These are phyloP conservation scores for Plebejus argus DNA, from an alignment of 2,888 invertebrate species.

Conservation along the genomic window DNA sequence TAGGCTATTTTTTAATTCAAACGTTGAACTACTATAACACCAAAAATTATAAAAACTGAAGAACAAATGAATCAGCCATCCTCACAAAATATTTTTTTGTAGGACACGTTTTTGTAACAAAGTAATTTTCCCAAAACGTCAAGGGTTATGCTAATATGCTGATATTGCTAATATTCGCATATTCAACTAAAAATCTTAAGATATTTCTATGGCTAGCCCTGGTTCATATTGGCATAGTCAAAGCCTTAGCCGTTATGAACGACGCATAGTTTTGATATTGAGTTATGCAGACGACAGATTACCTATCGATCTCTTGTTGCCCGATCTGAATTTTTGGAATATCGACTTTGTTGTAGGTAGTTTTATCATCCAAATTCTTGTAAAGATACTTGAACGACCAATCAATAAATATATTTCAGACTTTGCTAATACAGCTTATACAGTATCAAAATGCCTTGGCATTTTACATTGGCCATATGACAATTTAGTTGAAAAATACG, in stretches of 20 bases:
- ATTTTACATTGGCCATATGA: background rate
- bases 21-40: too few relatives aligned
- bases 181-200: background rate
- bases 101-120: background rate
- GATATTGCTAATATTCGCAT: background rate
- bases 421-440: background rate
- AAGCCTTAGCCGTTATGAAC: conserved; percentile 46
- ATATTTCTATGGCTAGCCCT: background rate
- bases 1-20: too few relatives aligned
- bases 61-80: too few relatives aligned
- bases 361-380: background rate
- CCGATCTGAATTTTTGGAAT: conserved; percentile 40
- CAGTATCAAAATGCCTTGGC: background rate
- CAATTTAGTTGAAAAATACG: too few relatives aligned
- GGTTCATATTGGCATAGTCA: conserved; percentile 18
- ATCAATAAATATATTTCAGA: background rate
- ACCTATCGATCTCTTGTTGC: conserved; percentile 45
- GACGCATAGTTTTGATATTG: conserved; percentile 72
- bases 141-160: too few relatives aligned
- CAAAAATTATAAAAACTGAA: too few relatives aligned
- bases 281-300: conserved; percentile 71
- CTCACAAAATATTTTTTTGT: too few relatives aligned
- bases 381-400: background rate
- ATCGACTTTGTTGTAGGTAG: conserved; percentile 37
- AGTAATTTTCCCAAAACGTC: too few relatives aligned